phyloP scores from a whole-genome alignment of 2,113 vertebrate species.

The Oryctolagus cuniculus region mOryCun1.1 NC_091451.1:34424501-34425000 shows the following conservation, averaged over 20 bases:
- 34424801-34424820: background rate
- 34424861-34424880: no score
- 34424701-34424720: background rate
- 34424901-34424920: conserved; percentile 28
- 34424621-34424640: conserved; percentile 35
- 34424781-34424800: conserved; percentile 31
- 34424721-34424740: background rate
- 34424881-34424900: conserved; percentile 35
- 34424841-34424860: conserved; percentile 30
- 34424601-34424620: conserved; percentile 13
- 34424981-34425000: conserved; percentile 29
- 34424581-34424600: conserved; percentile 66
- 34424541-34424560: conserved; percentile 54
- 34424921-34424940: no score
- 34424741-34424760: background rate
- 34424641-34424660: background rate
- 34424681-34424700: background rate
- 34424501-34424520: conserved; percentile 63
- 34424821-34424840: conserved; percentile 8
- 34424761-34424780: background rate
- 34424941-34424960: no score
- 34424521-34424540: conserved; percentile 61
- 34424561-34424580: conserved; percentile 18
- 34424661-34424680: background rate
- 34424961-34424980: no score